These are phyloP conservation scores for Molossus molossus DNA, from an alignment of 2,797 vertebrate species.

Conservation along the genomic window DNA sequence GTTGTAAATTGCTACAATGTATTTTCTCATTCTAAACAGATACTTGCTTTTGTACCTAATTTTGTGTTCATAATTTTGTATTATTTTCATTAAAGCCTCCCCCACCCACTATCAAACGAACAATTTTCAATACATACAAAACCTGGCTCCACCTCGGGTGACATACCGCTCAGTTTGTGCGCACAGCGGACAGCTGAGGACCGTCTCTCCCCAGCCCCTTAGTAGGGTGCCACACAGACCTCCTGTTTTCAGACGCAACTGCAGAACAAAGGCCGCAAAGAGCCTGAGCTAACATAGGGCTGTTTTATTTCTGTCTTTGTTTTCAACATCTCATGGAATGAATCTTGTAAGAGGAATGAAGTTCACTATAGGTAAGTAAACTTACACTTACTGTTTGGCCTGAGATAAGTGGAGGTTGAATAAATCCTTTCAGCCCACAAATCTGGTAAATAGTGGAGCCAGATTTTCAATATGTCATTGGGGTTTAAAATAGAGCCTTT, in stretches of 20 bases:
- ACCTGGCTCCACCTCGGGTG: background rate
- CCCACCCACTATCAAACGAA: background rate
- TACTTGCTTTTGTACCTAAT: background rate
- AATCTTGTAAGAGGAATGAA: conserved; percentile 34
- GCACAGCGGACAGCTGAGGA: background rate
- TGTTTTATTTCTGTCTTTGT: background rate
- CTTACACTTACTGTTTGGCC: background rate
- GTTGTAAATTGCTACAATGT: background rate
- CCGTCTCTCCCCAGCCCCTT: no score
- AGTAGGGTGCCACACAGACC: background rate
- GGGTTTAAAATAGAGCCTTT: conserved; percentile 25
- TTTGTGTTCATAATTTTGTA: background rate
- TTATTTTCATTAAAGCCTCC: background rate
- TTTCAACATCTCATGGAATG: background rate
- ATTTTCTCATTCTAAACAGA: conserved; percentile 36
- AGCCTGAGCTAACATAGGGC: background rate
- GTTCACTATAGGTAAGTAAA: background rate
- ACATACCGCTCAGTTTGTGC: background rate
- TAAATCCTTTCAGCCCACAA: background rate
- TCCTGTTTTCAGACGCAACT: background rate
- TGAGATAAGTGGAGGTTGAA: conserved; percentile 19
- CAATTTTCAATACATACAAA: background rate
- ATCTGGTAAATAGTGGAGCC: conserved; percentile 10
- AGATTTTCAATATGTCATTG: background rate
- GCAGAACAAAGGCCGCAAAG: background rate